Evolutionary conservation across 2,113 vertebrate species (phyloP).

Genomic region (Pampusana beccarii): DNA sequence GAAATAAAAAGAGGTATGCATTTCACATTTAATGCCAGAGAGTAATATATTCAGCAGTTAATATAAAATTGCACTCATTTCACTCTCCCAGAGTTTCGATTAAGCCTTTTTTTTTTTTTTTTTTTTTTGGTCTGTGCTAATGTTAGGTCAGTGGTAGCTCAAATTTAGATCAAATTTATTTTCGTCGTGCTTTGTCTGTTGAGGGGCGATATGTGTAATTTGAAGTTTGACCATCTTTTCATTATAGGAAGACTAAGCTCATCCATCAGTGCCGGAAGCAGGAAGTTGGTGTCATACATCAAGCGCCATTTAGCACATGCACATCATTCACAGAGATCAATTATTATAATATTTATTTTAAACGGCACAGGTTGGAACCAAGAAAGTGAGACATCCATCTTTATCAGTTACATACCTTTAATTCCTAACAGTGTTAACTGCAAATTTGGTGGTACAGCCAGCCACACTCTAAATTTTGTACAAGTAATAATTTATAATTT

Average conservation of each 20-base stretch:
- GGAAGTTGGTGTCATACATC: constrained; percentile 61
- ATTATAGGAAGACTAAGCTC: constrained; percentile 53
- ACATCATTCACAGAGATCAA: constrained; percentile 69
- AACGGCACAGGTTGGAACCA: constrained; percentile 29
- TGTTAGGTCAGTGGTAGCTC: not conserved
- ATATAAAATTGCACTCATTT: not conserved
- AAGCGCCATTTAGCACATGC: constrained; percentile 38
- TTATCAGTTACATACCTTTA: constrained; percentile 67
- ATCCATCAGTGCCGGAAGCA: constrained; percentile 69
- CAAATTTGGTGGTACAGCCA: constrained; percentile 41
- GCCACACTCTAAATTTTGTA: constrained; percentile 34
- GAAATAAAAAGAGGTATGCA: not conserved
- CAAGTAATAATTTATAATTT: constrained; percentile 73
- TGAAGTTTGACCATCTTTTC: constrained; percentile 70
- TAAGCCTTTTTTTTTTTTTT: constrained; percentile 24
- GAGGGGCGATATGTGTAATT: not conserved
- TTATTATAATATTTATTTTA: constrained; percentile 77
- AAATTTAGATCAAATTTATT: not conserved
- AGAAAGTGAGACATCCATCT: constrained; percentile 70
- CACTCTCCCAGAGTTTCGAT: not conserved
- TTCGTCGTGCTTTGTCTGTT: not conserved
- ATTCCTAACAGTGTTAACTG: constrained; percentile 52
- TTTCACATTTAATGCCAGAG: not conserved
- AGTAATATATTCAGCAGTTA: not conserved
- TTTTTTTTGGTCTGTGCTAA: not conserved